These are phyloP conservation scores for Unio pictorum DNA, from an alignment of 2,888 invertebrate species.

Conservation along the genomic window DNA sequence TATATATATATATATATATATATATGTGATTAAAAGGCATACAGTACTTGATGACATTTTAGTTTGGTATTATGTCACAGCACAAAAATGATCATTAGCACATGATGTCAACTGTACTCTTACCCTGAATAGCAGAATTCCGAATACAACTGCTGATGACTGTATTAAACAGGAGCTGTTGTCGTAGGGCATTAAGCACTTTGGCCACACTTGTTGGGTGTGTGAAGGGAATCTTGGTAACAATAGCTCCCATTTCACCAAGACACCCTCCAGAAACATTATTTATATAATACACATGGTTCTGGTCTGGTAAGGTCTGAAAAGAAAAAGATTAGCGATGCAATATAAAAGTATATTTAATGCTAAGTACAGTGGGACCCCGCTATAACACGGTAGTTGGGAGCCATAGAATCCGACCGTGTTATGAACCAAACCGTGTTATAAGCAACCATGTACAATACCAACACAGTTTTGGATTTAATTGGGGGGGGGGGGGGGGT, in stretches of 20 bases:
- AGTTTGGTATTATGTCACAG: background rate
- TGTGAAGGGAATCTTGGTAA: slow-evolving; percentile 89
- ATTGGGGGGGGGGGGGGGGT: no score
- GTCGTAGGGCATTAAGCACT: slow-evolving; percentile 86
- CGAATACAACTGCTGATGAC: slow-evolving; percentile 91
- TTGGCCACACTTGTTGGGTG: slow-evolving; percentile 93
- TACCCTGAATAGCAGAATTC: slow-evolving; percentile 84
- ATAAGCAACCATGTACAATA: no score
- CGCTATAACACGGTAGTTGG: no score
- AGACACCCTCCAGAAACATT: slow-evolving; percentile 75
- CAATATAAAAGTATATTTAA: no score
- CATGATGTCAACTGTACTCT: background rate
- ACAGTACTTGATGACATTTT: background rate
- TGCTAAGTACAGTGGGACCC: no score
- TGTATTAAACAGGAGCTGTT: slow-evolving; percentile 93
- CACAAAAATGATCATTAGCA: background rate
- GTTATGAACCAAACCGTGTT: no score
- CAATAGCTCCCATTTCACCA: slow-evolving; percentile 81
- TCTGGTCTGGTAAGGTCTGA: slow-evolving; percentile 91
- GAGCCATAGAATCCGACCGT: no score
- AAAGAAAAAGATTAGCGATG: slow-evolving; percentile 10
- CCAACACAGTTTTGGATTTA: no score
- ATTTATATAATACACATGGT: slow-evolving; percentile 94
- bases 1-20: no score
- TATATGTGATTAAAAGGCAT: background rate